phyloP scores from a whole-genome alignment of 2,113 vertebrate species.

The Motacilla alba region DNA sequence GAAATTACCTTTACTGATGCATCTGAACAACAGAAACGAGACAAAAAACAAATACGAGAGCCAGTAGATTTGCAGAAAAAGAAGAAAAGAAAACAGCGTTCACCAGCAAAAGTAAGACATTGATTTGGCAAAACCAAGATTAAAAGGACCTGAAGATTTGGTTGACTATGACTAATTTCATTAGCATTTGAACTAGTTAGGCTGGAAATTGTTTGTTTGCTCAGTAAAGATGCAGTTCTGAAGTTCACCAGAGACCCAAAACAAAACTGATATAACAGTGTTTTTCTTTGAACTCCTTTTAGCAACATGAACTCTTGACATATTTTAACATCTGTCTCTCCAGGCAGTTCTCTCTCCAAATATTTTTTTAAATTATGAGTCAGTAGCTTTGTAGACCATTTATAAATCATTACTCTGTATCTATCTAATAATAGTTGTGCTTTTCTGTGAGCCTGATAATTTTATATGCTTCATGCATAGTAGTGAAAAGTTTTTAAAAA shows the following conservation, averaged over 20 bases:
- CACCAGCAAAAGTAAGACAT: slow-evolving; percentile 93
- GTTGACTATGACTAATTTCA: slow-evolving; percentile 68
- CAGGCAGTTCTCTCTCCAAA: slow-evolving; percentile 58
- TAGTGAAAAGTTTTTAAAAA: slow-evolving; percentile 48
- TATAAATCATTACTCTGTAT: slow-evolving; percentile 49
- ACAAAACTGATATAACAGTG: slow-evolving; percentile 59
- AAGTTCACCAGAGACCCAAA: slow-evolving; percentile 61
- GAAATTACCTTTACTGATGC: slow-evolving; percentile 93
- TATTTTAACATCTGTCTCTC: slow-evolving; percentile 61
- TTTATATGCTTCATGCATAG: slow-evolving; percentile 59
- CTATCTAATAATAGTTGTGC: slow-evolving; percentile 49
- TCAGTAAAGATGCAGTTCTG: slow-evolving; percentile 64
- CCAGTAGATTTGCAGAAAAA: slow-evolving; percentile 91
- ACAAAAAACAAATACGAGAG: slow-evolving; percentile 89
- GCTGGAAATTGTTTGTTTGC: slow-evolving; percentile 68
- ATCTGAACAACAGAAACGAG: slow-evolving; percentile 84
- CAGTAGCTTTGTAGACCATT: slow-evolving; percentile 47
- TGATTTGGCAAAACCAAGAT: slow-evolving; percentile 65
- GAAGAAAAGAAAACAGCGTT: slow-evolving; percentile 97
- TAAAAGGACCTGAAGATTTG: slow-evolving; percentile 64
- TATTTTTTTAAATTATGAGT: slow-evolving; percentile 46
- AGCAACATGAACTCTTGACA: slow-evolving; percentile 55
- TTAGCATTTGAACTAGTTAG: slow-evolving; percentile 63
- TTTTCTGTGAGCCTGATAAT: slow-evolving; percentile 49
- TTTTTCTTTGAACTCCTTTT: slow-evolving; percentile 64